phyloP scores from a whole-genome alignment of 2,888 invertebrate genomes.

The Antitype chi region DNA sequence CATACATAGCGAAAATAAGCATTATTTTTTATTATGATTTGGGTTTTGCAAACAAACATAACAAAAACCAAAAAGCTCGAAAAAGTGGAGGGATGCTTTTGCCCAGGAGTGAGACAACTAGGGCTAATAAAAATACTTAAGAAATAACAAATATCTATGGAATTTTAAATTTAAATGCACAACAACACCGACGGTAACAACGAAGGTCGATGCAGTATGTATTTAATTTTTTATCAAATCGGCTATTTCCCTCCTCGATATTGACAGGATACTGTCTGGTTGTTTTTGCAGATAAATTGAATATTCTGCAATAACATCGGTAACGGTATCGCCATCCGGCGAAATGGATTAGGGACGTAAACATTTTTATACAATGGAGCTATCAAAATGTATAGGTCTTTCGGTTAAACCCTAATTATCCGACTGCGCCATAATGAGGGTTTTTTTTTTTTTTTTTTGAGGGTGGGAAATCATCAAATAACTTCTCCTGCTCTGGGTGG shows the following conservation, averaged over 20 bases:
- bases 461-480: no score
- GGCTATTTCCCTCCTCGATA: constrained; percentile 31
- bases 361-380: background rate
- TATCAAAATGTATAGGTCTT: background rate
- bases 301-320: constrained; percentile 22
- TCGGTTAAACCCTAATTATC: background rate
- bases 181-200: background rate
- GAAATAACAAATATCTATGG: background rate
- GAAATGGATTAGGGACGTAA: background rate
- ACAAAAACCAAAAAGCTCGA: background rate
- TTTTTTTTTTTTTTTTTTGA: no score
- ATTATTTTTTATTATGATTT: constrained; percentile 2
- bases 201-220: constrained; percentile 12
- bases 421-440: no score
- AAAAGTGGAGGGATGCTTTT: background rate
- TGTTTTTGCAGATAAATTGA: constrained; percentile 29
- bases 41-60: background rate
- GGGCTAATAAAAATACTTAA: background rate
- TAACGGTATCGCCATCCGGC: background rate
- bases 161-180: background rate
- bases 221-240: constrained; percentile 41
- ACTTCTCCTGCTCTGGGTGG: no score
- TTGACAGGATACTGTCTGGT: constrained; percentile 34
- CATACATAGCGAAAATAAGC: background rate
- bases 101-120: background rate